Evolutionary conservation across 2,888 invertebrate genomes (phyloP).

Genomic region (Agriopis marginaria): DNA sequence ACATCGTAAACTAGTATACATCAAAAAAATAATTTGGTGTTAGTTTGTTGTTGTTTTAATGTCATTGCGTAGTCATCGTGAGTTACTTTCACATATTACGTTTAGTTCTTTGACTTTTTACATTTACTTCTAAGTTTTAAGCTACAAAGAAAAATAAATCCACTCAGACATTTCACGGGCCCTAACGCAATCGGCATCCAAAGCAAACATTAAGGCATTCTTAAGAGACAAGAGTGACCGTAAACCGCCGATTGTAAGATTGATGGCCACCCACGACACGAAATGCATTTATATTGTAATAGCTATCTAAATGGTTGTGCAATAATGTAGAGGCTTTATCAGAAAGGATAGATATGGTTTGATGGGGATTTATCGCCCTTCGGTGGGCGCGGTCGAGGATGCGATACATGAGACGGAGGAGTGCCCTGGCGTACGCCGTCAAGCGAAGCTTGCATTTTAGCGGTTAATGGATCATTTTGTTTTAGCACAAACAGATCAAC

Average conservation of each 20-base stretch:
- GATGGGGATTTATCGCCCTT: conserved; percentile 80
- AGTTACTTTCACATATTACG: not conserved
- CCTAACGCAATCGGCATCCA: conserved; percentile 43
- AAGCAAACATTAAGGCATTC: conserved; percentile 58
- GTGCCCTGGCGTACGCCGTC: conserved; percentile 64
- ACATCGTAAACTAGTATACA: no score
- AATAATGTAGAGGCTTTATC: conserved; percentile 73
- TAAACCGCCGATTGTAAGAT: conserved; percentile 61
- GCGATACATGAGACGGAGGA: conserved; percentile 72
- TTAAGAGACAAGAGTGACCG: conserved; percentile 51
- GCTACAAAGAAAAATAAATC: conserved; percentile 45
- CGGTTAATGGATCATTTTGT: conserved; percentile 74
- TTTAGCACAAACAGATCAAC: conserved; percentile 56
- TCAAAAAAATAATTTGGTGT: no score
- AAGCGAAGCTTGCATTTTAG: conserved; percentile 33
- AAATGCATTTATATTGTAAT: conserved; percentile 80
- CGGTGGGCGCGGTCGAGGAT: conserved; percentile 74
- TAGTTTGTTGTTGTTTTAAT: not conserved
- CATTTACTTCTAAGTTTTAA: not conserved
- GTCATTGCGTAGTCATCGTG: no score
- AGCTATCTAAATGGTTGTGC: conserved; percentile 80
- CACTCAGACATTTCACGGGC: conserved; percentile 34
- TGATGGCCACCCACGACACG: conserved; percentile 70
- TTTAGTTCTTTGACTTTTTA: not conserved
- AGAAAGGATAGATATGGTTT: conserved; percentile 76